Base-by-base conservation (phyloP, 2,888 invertebrate species). In the Morpho achilles region DNA sequence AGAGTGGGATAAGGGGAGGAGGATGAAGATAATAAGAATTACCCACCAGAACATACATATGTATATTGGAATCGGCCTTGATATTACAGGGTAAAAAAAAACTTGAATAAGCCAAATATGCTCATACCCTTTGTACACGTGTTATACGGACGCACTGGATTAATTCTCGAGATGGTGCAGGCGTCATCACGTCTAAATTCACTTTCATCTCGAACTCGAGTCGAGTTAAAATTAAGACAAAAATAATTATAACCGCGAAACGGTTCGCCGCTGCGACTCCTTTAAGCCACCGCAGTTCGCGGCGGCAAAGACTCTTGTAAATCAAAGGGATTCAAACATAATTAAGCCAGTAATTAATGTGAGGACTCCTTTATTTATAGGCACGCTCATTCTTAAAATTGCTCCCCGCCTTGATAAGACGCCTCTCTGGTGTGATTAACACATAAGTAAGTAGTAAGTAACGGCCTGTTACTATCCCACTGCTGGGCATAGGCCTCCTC, bases 321-420 rank as follows among this genome's bases (percentile, higher is more conserved):
- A 90, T 90, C 89, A 90, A 90, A 88, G 88, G 87, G 88, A 89
- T 86, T 87, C 87, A 81, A 72, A 87, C 82, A 84, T 87, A 86
- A 90, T 89, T 88, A 88, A 88, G 87, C 87, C 84, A 81, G 88
- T 88, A 89, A 89, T 89, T 88, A 88, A 89, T 88, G 87, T 87
- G 86, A 86, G 84, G 82, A 79, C 84, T 81, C 73, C 76, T 79
- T 88, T 86, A 88, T 88, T 88, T 88, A 88, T 88, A 86, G 87
- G 75, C 78, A 75, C 75, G 81, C 80, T 85, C 83, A 85, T 85
- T 87, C 86, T 89, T 87, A 86, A 87, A 86, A 86, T 84, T 83
- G 83, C 80, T 81, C 80, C 16, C 80, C 81, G 80, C 85, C 84
- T 82, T 84, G 84, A 87, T 87, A 84, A 87, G 75, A 71, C 73